These are phyloP conservation scores for Dendrolimus kikuchii DNA, from an alignment of 1,140 invertebrate species.

Conservation along the genomic window DNA sequence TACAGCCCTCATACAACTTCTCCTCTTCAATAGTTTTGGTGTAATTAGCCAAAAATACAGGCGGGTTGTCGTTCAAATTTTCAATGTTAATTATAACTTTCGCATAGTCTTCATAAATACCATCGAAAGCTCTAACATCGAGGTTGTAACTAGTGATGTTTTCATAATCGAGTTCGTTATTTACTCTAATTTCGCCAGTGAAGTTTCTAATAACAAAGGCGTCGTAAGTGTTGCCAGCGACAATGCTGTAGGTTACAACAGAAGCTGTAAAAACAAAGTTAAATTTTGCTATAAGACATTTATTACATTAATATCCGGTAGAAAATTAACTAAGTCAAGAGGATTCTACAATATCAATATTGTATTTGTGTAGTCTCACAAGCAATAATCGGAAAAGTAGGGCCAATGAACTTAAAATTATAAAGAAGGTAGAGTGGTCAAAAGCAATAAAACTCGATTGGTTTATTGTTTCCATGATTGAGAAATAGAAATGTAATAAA, in stretches of 20 bases:
- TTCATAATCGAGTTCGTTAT: conserved; percentile 87
- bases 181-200: conserved; percentile 86
- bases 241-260: conserved; percentile 85
- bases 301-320: too few relatives aligned
- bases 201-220: conserved; percentile 85
- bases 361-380: too few relatives aligned
- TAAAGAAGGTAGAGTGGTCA: too few relatives aligned
- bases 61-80: conserved; percentile 89
- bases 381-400: too few relatives aligned
- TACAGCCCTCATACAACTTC: conserved; percentile 75
- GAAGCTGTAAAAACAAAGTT: conserved; percentile 72
- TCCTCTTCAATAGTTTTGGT: conserved; percentile 83
- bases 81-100: conserved; percentile 84
- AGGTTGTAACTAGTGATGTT: conserved; percentile 84
- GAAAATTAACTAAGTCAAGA: too few relatives aligned
- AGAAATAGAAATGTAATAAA: too few relatives aligned
- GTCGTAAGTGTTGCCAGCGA: conserved; percentile 82
- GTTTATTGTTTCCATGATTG: too few relatives aligned
- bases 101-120: conserved; percentile 81
- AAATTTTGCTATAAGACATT: neutral
- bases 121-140: conserved; percentile 85
- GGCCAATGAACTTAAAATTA: too few relatives aligned
- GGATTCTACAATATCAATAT: too few relatives aligned
- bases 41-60: conserved; percentile 79
- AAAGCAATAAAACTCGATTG: too few relatives aligned